Percentiles rank a stretch among this genome's conserved stretches.
phyloP scores from a whole-genome alignment of 2,113 vertebrate genomes.

The Anolis sagrei region DNA sequence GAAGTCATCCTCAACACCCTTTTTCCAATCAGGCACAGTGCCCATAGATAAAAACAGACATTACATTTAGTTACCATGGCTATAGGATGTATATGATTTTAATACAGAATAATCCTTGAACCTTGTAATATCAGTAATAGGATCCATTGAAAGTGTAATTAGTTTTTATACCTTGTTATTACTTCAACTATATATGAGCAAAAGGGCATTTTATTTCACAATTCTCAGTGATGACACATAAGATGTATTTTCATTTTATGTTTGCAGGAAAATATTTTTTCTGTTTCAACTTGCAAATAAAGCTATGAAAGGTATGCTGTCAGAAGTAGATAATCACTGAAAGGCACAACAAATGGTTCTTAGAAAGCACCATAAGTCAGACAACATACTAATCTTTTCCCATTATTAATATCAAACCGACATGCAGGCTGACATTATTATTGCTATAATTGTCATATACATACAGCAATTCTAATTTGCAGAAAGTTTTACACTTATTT shows the following conservation, averaged over 20 bases:
- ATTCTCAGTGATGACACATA: neutral
- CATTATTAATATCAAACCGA: neutral
- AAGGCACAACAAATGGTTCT: neutral
- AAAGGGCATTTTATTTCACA: constrained; percentile 5
- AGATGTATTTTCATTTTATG: neutral
- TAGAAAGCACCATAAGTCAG: neutral
- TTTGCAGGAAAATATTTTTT: neutral
- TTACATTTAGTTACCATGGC: too few species aligned
- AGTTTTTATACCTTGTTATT: rapidly evolving
- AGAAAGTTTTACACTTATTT: neutral
- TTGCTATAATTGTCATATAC: neutral
- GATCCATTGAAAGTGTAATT: neutral
- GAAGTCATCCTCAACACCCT: neutral
- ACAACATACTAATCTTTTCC: neutral
- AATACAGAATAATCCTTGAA: neutral
- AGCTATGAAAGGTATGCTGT: constrained; percentile 25
- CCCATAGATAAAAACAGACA: too few species aligned
- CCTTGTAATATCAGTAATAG: neutral
- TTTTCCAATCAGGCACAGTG: too few species aligned
- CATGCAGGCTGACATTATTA: neutral
- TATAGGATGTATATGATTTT: neutral
- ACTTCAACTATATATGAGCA: neutral
- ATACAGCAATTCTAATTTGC: neutral
- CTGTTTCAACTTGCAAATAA: constrained; percentile 31
- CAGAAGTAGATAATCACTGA: neutral